Percentiles rank a stretch among this genome's conserved stretches.
These are phyloP conservation scores for Drosophila kurseongensis DNA, from an alignment of 1,140 invertebrate genomes.

Conservation along the genomic window DNA sequence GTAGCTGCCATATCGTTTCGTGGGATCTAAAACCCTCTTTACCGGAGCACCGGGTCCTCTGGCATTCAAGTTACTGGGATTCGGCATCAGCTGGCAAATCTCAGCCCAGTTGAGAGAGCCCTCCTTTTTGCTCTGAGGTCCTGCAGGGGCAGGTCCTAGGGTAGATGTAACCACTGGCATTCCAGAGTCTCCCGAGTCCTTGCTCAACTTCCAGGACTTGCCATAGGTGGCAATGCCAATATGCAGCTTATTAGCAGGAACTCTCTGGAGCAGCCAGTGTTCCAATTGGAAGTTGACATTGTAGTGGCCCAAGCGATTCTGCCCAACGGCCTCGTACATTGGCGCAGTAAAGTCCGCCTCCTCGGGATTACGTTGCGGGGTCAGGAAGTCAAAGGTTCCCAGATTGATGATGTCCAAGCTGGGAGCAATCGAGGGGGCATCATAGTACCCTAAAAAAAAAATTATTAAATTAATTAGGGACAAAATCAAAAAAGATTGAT, in stretches of 20 bases:
- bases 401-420: conserved; percentile 92
- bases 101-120: conserved; percentile 93
- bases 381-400: conserved; percentile 92
- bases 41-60: conserved; percentile 87
- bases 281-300: conserved; percentile 88
- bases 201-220: conserved; percentile 92
- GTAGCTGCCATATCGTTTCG: conserved; percentile 91
- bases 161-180: conserved; percentile 89
- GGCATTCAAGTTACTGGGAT: conserved; percentile 86
- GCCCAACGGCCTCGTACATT: conserved; percentile 88
- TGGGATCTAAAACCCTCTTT: conserved; percentile 89
- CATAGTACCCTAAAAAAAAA: conserved; percentile 91
- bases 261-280: conserved; percentile 88
- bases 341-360: conserved; percentile 91
- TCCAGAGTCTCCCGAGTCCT: conserved; percentile 89
- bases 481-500: too few species aligned
- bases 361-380: conserved; percentile 89
- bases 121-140: conserved; percentile 88
- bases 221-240: conserved; percentile 93
- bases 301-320: conserved; percentile 86
- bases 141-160: conserved; percentile 88
- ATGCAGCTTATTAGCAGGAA: conserved; percentile 90
- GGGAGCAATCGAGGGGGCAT: conserved; percentile 89
- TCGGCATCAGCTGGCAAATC: conserved; percentile 90
- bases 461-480: too few species aligned